Evolutionary conservation across 2,113 vertebrate species (phyloP), one percentile per base, ranked within the genome.

Genomic region (Gila orcuttii): DNA sequence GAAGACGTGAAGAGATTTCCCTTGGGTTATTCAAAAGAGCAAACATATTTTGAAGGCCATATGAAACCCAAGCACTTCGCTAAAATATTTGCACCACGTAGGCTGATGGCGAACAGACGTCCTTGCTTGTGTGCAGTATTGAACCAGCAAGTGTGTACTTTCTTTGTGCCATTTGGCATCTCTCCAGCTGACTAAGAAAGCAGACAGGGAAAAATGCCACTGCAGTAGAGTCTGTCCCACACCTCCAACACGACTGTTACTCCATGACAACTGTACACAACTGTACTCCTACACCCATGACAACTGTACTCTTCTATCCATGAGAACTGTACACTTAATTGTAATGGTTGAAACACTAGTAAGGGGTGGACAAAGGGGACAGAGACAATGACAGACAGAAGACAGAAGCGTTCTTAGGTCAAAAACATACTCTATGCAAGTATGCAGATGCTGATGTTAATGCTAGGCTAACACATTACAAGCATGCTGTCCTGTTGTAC

Each of bases 81-180:
- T 19, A 64, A 28, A 79, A 64, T 80, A 80, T 80, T 80, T 31
- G 60, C 39, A 31, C 15, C 60, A 47, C 42, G 17, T 31, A 81
- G 60, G 42, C 79, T 10, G 39, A 64, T 13, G 1, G 4, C 19
- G 28, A 50, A 13, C 36, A 82, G 25, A 82, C 17, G 45, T 82
- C 45, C 62, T 82, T 68, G 79, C 79, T 81, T 10, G 79, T 45
- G 59, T 80, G 28, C 28, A 50, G 21, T 52, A 69, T 52, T 82
- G 42, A 82, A 82, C 25, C 79, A 69, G 25, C 45, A 31, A 52
- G 42, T 69, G 42, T 81, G 60, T 66, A 33, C 62, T 47, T 82
- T 82, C 42, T 82, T 82, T 68, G 36, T 69, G 28, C 25, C 4
- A 68, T 82, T 31, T 82, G 79, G 79, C 45, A 68, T 52, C 10